These are phyloP conservation scores for Desmodus rotundus DNA, from an alignment of 2,113 vertebrate species.

Conservation along the genomic window DNA sequence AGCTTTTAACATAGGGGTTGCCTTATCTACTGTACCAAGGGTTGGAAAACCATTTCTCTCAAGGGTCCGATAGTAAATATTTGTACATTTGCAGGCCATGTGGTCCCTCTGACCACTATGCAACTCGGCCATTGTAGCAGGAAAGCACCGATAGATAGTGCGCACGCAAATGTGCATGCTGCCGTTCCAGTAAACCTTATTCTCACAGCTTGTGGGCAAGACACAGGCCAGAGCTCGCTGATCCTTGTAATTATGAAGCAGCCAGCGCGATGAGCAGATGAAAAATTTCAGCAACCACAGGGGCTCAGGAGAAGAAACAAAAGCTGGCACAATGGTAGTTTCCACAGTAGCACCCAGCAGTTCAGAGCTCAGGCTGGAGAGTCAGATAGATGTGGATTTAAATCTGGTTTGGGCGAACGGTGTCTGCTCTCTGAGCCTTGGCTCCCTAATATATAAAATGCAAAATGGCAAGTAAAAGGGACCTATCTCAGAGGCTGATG, in stretches of 20 bases:
- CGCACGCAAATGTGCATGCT: background rate
- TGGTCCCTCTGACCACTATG: background rate
- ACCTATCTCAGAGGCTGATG: background rate
- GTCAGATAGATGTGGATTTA: background rate
- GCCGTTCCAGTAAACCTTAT: background rate
- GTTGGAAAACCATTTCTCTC: background rate
- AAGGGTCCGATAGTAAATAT: background rate
- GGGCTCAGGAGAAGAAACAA: background rate
- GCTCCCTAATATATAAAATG: background rate
- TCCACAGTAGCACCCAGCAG: no score
- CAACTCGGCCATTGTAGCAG: background rate
- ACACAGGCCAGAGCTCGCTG: background rate
- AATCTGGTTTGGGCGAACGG: background rate
- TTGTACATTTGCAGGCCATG: background rate
- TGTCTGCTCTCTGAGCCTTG: background rate
- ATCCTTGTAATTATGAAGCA: background rate
- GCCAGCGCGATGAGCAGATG: background rate
- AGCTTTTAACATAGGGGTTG: background rate
- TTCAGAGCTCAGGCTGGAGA: background rate
- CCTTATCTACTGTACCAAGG: background rate
- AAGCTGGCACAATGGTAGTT: background rate
- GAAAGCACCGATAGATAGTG: background rate
- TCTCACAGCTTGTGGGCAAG: background rate
- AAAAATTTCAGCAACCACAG: background rate
- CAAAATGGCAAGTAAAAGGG: background rate